These are phyloP conservation scores for Drosophila ironensis DNA, from an alignment of 1,140 invertebrate genomes.

Conservation along the genomic window DNA sequence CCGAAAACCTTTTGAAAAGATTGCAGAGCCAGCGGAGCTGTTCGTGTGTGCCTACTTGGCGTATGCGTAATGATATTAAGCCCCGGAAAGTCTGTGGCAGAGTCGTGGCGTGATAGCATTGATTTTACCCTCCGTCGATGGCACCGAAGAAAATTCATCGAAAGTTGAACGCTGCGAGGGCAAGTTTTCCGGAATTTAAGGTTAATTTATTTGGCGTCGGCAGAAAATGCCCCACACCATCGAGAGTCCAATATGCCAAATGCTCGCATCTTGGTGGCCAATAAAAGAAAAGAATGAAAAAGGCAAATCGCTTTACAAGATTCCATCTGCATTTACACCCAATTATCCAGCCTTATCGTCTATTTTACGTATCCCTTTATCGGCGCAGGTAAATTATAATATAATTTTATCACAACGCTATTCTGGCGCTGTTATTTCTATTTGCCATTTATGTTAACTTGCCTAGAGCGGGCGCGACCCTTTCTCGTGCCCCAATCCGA, in stretches of 20 bases:
- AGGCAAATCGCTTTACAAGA: background rate
- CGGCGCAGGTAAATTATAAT: background rate
- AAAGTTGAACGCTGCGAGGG: background rate
- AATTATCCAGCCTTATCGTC: background rate
- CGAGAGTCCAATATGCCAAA: too few relatives aligned
- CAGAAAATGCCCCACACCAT: background rate
- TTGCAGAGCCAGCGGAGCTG: constrained; percentile 42
- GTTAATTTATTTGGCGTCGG: constrained; percentile 8
- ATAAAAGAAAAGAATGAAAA: background rate
- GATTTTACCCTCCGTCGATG: constrained; percentile 21
- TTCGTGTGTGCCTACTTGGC: constrained; percentile 29
- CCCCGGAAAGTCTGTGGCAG: constrained; percentile 2
- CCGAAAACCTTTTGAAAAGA: constrained; percentile 74
- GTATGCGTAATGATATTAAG: constrained; percentile 62
- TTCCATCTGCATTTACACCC: background rate
- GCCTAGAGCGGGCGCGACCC: background rate
- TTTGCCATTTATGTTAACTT: background rate
- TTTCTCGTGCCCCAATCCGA: constrained; percentile 20
- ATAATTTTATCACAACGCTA: background rate
- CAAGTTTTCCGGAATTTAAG: constrained; percentile 16
- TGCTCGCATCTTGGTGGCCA: too few relatives aligned
- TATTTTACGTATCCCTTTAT: background rate
- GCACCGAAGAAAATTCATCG: constrained; percentile 3
- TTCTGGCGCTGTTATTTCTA: background rate
- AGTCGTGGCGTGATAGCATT: constrained; percentile 22